Base-by-base conservation (phyloP, 2,888 invertebrate species). In the Penaeus monodon region DNA sequence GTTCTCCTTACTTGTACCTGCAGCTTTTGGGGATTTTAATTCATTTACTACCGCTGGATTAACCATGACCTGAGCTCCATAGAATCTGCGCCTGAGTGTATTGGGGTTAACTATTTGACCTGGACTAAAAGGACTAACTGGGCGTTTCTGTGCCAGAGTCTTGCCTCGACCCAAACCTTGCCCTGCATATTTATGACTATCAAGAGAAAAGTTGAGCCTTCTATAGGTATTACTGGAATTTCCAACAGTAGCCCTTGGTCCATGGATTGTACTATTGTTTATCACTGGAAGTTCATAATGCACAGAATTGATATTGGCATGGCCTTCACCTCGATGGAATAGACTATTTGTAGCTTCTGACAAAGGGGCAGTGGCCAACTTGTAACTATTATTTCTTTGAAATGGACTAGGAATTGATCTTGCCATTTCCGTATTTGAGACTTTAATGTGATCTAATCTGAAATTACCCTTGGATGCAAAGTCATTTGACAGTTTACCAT, bases 331-430 rank as follows among this genome's bases (percentile, higher is more conserved):
- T 65, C 78, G 78, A 74, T 63, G 86, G 29, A 79, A 79, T 65
- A 84, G 44, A 64, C 77, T 80, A 66, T 86, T 88, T 29, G 89
- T 84, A 63, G 85, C 85, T 81, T 86, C 87, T 79, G 86, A 77
- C 38, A 88, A 81, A 65, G 90, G 87, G 33, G 85, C 80, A 17
- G 90, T 90, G n/a, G 90, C 90, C 79, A 90, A 66, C 68, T 88
- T 84, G 66, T 90, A 90, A 78, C 90, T 90, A 68, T 90, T 90
- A 74, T 88, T 90, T 65, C 90, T 88, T 63, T 88, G 85, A 83
- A 90, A 90, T 27, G 88, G 84, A 70, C 87, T 82, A 29, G 68
- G 65, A 38, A 33, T 65, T 24, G 44, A 64, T 78, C 70, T 68
- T 14, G 79, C 27, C 14, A 49, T 20, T 57, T 70, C 63, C 22